Evolutionary conservation across 2,797 vertebrate genomes (phyloP), one percentile per base, ranked within the genome.

Genomic region (Peromyscus aztecus): DNA sequence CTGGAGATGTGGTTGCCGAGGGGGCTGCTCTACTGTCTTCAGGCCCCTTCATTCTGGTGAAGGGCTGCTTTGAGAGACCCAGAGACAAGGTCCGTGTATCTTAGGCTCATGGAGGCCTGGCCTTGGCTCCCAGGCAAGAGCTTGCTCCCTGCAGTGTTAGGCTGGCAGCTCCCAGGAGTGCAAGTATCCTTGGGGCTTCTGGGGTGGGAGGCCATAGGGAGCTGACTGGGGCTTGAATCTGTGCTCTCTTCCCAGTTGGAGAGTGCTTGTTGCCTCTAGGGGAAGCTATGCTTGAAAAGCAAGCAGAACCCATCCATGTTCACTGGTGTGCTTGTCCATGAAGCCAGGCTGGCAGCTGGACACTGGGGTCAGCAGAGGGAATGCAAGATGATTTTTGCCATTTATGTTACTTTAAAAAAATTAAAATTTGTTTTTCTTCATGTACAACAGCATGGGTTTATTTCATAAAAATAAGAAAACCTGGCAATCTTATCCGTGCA

Each of bases 381-480:
- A n/a, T 4, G 13, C 6, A 23, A 77, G 19, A 37, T 43, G 75
- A 75, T 23, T 69, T 77, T 78, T 40, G 90, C 24, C 40, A 73
- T 78, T 91, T 52, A 27, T 37, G 23, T 65, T 83, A 71, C 4
- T 10, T 80, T 84, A 13, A 17, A 81, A 49, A 88, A 10, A 80
- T 46, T 75, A 65, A 57, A 84, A 59, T 31, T 52, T 52, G 9
- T 31, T 80, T 95, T 95, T 86, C 37, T 94, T 78, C 46, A 59
- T 89, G 76, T 0, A 86, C 75, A 71, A 9, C 46, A 91, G 71
- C 57, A 59, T 16, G n/a, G 19, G 2, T 76, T 89, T 65, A 16
- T 77, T 94, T 82, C 0, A 52, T 55, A 84, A 96, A 90, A 61
- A 65, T 73, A 80, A 85, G 90, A 94, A 92, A 92, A 84, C 73